phyloP scores from a whole-genome alignment of 2,113 vertebrate species.

The Cyanistes caeruleus region DNA sequence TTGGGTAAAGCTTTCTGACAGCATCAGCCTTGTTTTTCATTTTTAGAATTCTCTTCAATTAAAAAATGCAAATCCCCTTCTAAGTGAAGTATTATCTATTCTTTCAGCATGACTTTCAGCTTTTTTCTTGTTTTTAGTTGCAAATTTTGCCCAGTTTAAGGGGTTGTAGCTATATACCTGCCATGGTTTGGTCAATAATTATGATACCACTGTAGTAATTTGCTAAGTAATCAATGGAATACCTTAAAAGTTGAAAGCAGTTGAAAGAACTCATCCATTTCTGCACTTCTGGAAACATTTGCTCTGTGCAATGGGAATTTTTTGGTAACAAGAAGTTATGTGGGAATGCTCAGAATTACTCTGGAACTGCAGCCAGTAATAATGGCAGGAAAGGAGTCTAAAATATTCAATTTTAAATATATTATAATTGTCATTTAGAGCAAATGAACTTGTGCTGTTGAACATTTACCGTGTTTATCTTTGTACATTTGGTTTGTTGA shows the following conservation, averaged over 20 bases:
- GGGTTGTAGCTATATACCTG: background rate
- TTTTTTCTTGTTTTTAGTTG: background rate
- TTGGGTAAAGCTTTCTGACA: background rate
- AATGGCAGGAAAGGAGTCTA: background rate
- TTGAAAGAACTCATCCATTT: background rate
- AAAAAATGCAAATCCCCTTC: background rate
- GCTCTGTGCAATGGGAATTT: background rate
- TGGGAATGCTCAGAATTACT: background rate
- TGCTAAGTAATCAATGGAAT: background rate
- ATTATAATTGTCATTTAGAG: background rate
- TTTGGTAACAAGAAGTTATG: background rate
- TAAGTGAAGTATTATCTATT: background rate
- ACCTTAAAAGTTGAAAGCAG: background rate
- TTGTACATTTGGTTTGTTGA: background rate
- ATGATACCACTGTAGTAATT: background rate
- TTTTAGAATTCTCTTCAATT: background rate
- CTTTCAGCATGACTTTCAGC: background rate
- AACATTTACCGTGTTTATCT: background rate
- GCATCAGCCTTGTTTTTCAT: background rate
- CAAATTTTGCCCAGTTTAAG: background rate
- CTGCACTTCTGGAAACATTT: background rate
- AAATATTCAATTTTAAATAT: background rate
- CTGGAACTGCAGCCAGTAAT: background rate
- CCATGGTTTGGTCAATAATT: background rate
- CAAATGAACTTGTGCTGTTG: background rate